These are phyloP conservation scores for Pseudolaguvia tuberculata DNA, from an alignment of 2,113 vertebrate species.

Conservation along the genomic window DNA sequence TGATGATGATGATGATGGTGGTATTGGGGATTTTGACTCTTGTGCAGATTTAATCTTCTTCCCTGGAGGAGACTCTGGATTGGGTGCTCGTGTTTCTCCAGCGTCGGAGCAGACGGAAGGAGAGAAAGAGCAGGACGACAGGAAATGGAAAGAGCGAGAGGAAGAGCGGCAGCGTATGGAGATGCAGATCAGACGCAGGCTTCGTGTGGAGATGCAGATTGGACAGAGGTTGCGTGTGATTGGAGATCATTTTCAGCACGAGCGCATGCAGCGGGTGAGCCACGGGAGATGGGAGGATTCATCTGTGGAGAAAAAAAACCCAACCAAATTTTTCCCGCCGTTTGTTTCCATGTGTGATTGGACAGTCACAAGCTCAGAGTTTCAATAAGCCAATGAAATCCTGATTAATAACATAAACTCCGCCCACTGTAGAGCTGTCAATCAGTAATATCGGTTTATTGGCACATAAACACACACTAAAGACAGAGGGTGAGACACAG, in stretches of 20 bases:
- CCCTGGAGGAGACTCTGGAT: slow-evolving; percentile 34
- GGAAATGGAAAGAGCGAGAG: slow-evolving; percentile 14
- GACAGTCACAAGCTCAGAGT: too few species aligned
- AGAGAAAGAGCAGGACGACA: slow-evolving; percentile 10
- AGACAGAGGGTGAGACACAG: too few species aligned
- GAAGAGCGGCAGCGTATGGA: slow-evolving; percentile 1
- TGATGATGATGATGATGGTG: too few species aligned
- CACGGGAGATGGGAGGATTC: too few species aligned
- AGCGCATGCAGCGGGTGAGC: slow-evolving; percentile 42
- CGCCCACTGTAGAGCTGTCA: not conserved
- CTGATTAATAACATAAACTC: not conserved
- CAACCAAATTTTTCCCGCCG: too few species aligned
- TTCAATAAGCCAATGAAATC: not conserved
- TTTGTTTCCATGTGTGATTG: too few species aligned
- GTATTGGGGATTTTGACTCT: not conserved
- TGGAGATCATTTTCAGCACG: slow-evolving; percentile 43
- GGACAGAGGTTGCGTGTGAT: slow-evolving; percentile 45
- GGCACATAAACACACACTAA: too few species aligned
- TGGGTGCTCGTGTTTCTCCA: slow-evolving; percentile 13
- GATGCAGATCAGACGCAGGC: not conserved
- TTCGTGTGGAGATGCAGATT: slow-evolving; percentile 43
- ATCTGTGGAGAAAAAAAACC: too few species aligned
- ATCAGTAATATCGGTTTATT: not conserved
- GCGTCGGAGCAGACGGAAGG: slow-evolving; percentile 13
- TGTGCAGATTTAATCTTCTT: slow-evolving; percentile 18